Evolutionary conservation across 2,113 vertebrate genomes (phyloP).

Genomic region (Leptocoma aspasia): DNA sequence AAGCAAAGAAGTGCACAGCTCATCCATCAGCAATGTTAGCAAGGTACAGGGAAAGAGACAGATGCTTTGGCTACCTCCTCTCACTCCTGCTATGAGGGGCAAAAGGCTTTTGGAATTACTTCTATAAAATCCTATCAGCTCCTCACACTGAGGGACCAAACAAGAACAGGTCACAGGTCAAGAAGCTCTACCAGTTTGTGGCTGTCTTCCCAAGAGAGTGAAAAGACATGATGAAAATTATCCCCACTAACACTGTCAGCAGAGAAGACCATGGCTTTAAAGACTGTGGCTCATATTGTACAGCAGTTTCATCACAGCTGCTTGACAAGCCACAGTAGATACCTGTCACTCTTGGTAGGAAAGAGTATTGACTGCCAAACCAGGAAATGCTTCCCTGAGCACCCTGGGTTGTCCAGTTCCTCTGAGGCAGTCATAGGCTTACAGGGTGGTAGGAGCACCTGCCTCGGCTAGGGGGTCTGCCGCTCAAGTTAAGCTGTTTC

Average conservation of each 20-base stretch:
- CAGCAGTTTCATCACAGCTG: background rate
- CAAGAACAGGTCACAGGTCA: background rate
- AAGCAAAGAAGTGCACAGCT: rapidly evolving
- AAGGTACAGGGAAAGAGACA: background rate
- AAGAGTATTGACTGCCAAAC: background rate
- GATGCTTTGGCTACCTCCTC: background rate
- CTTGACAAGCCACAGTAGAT: background rate
- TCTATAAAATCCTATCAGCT: rapidly evolving
- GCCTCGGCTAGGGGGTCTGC: background rate
- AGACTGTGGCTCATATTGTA: background rate
- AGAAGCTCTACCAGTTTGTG: background rate
- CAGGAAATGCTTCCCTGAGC: background rate
- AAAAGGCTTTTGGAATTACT: background rate
- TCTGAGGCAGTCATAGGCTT: background rate
- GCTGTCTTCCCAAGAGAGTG: background rate
- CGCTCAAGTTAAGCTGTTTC: background rate
- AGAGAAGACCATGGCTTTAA: background rate
- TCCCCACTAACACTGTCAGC: background rate
- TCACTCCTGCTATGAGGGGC: background rate
- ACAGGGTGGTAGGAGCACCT: background rate
- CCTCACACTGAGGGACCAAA: background rate
- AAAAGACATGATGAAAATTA: background rate
- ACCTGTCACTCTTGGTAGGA: background rate
- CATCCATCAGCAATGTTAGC: background rate
- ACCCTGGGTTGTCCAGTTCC: background rate